A percentile compares a stretch with the other conserved stretches of the same genome.
Conservation (phyloP, 2,888 invertebrate genomes). For the Dryobotodes eremita region DNA sequence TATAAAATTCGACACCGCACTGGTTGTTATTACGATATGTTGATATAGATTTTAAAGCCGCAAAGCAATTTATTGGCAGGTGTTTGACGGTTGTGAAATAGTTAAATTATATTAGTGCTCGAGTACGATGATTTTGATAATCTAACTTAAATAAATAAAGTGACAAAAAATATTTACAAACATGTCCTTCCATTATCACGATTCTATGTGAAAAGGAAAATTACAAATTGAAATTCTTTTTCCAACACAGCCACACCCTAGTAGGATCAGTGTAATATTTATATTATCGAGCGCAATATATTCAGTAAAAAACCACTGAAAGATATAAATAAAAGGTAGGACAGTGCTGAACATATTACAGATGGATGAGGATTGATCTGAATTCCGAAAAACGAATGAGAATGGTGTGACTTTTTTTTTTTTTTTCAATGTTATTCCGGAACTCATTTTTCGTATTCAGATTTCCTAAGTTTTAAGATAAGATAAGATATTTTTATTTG, state of each 20-base stretch:
- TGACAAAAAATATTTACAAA: background rate
- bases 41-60: slow-evolving; percentile 54
- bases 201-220: background rate
- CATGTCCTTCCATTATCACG: background rate
- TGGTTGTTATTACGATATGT: slow-evolving; percentile 61
- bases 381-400: slow-evolving; percentile 13
- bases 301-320: background rate
- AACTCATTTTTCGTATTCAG: background rate
- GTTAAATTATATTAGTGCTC: slow-evolving; percentile 12
- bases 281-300: background rate
- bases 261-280: background rate
- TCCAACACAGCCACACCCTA: background rate
- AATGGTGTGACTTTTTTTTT: background rate
- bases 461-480: background rate
- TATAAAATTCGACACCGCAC: slow-evolving; percentile 65
- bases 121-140: background rate
- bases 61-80: slow-evolving; percentile 42
- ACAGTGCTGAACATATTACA: slow-evolving; percentile 4
- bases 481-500: no score
- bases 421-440: slow-evolving; percentile 3
- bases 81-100: slow-evolving; percentile 33
- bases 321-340: slow-evolving; percentile 3
- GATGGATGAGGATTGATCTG: slow-evolving; percentile 43
- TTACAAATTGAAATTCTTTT: background rate
- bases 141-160: slow-evolving; percentile 1